Evolutionary conservation across 2,113 vertebrate species (phyloP).

Genomic region (Panthera leo): DNA sequence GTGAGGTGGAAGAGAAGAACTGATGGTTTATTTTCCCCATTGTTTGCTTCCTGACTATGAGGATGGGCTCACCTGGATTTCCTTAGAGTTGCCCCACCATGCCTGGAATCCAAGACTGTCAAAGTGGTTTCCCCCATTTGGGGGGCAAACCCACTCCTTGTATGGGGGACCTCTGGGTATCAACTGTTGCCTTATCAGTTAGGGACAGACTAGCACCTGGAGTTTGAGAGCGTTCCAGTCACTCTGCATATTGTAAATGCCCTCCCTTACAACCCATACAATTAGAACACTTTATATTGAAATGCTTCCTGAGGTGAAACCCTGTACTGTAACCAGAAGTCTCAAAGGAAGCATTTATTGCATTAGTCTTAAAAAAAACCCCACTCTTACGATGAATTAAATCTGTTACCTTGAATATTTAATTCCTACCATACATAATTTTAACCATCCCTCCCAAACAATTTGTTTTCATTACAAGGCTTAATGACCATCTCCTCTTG

Average conservation of each 20-base stretch:
- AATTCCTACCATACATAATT: not conserved
- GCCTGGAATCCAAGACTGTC: not conserved
- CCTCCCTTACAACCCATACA: not conserved
- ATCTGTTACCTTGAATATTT: not conserved
- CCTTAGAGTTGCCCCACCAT: not conserved
- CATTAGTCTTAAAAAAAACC: conserved; percentile 19
- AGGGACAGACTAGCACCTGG: not conserved
- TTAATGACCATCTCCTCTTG: not conserved
- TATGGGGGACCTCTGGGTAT: not conserved
- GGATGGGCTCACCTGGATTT: not conserved
- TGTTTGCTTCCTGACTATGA: not conserved
- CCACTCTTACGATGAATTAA: not conserved
- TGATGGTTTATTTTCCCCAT: no score
- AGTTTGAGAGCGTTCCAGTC: not conserved
- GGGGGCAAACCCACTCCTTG: not conserved
- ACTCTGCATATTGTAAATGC: conserved; percentile 5
- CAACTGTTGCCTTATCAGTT: not conserved
- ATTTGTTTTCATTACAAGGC: not conserved
- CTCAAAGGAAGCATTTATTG: not conserved
- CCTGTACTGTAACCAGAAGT: not conserved
- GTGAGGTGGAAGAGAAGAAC: not conserved
- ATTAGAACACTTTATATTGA: not conserved
- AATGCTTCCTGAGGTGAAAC: not conserved
- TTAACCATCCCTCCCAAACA: not conserved
- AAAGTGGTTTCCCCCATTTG: not conserved